phyloP scores from a whole-genome alignment of 2,888 invertebrate genomes.

The Agrotis ipsilon region DNA sequence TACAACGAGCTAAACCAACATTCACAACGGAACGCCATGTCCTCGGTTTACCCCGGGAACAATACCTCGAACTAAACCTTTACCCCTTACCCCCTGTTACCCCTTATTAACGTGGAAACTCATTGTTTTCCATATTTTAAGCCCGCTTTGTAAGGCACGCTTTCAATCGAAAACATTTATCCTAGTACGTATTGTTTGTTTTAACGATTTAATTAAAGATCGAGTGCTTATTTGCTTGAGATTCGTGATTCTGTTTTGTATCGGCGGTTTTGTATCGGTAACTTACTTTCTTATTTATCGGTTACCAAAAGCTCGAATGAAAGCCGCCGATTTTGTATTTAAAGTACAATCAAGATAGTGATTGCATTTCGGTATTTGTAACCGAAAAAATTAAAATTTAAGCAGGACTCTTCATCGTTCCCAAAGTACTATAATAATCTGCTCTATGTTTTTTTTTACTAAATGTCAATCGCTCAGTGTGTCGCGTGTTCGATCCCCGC shows the following conservation, averaged over 20 bases:
- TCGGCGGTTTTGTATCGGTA: conserved; percentile 26
- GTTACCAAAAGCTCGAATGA: no score
- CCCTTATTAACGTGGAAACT: conserved; percentile 86
- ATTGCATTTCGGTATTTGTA: no score
- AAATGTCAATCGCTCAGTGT: no score
- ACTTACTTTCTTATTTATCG: no score
- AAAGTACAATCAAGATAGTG: background rate
- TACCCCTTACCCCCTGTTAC: conserved; percentile 74
- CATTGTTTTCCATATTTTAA: conserved; percentile 89
- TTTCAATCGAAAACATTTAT: conserved; percentile 71
- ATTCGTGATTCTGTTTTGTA: conserved; percentile 42
- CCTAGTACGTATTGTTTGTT: conserved; percentile 74
- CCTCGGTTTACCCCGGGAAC: conserved; percentile 79
- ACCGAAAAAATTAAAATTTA: background rate
- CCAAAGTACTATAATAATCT: no score
- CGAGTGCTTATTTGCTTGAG: conserved; percentile 41
- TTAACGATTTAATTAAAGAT: conserved; percentile 72
- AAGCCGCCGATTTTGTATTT: no score
- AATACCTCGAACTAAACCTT: conserved; percentile 63
- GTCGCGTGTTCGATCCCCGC: no score
- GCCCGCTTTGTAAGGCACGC: conserved; percentile 74
- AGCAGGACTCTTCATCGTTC: background rate
- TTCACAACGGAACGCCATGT: conserved; percentile 74
- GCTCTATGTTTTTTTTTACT: no score
- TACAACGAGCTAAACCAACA: conserved; percentile 83